phyloP scores from a whole-genome alignment of 2,888 invertebrate genomes.

The Drosophila lutescens region DNA sequence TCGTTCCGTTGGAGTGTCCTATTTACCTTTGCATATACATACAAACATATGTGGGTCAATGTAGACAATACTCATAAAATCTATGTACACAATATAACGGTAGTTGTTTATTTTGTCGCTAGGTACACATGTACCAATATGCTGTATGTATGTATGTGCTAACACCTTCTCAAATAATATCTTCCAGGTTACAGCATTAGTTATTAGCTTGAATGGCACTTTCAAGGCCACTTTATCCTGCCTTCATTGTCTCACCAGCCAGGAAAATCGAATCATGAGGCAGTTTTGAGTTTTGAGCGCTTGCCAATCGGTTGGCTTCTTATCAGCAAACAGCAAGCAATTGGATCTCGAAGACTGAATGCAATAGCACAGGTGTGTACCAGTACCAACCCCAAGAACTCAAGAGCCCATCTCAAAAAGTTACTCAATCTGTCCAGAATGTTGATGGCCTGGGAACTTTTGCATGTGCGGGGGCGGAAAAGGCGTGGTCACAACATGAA shows the following conservation, averaged over 20 bases:
- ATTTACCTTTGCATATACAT: constrained; percentile 3
- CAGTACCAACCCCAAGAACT: no score
- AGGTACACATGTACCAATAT: neutral
- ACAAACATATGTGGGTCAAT: constrained; percentile 27
- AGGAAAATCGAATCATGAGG: neutral
- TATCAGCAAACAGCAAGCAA: constrained; percentile 2
- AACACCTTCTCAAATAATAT: neutral
- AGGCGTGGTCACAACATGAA: constrained; percentile 2
- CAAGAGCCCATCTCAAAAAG: no score
- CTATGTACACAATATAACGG: constrained; percentile 15
- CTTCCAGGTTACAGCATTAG: constrained; percentile 5
- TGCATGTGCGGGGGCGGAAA: neutral
- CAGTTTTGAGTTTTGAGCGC: neutral
- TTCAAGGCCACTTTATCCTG: neutral
- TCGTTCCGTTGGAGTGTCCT: neutral
- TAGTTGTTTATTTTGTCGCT: constrained; percentile 18
- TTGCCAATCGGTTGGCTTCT: constrained; percentile 3
- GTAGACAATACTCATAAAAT: constrained; percentile 17
- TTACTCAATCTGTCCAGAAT: no score
- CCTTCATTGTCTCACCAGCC: neutral
- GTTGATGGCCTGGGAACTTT: no score
- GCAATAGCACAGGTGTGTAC: constrained; percentile 17
- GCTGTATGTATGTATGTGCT: neutral
- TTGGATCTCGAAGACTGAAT: constrained; percentile 24
- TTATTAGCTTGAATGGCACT: neutral